phyloP scores from a whole-genome alignment of 2,113 vertebrate genomes.

The Balaenoptera acutorostrata region DNA sequence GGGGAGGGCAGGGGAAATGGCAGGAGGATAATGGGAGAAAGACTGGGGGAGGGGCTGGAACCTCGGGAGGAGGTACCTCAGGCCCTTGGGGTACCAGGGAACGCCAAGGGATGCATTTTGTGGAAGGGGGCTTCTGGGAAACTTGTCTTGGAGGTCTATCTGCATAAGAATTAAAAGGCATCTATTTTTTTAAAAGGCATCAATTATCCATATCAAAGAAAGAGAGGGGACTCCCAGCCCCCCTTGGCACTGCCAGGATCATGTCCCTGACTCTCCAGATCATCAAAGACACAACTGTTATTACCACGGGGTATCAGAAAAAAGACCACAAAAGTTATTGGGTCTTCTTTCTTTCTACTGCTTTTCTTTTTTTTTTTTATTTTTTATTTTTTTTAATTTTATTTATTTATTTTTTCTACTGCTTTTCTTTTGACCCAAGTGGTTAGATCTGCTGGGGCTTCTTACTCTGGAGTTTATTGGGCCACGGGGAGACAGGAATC shows the following conservation, averaged over 20 bases:
- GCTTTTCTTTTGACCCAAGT: not conserved
- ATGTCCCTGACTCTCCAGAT: not conserved
- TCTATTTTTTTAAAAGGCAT: not conserved
- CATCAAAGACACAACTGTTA: not conserved
- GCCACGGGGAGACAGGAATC: not conserved
- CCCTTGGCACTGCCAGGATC: not conserved
- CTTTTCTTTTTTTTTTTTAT: constrained; percentile 34
- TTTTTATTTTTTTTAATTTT: too few relatives aligned
- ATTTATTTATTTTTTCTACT: too few relatives aligned
- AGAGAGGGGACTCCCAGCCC: not conserved
- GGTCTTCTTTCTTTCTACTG: not conserved
- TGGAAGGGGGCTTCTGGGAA: not conserved
- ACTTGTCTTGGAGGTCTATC: not conserved
- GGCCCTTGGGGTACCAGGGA: not conserved
- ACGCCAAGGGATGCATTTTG: not conserved
- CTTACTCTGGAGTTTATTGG: not conserved
- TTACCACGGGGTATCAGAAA: not conserved
- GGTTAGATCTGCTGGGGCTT: not conserved
- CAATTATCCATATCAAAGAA: not conserved
- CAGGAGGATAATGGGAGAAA: not conserved
- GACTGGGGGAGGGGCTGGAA: not conserved
- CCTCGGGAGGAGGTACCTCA: not conserved
- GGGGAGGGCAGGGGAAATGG: not conserved
- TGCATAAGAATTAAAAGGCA: constrained; percentile 23
- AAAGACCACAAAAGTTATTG: not conserved